These are phyloP conservation scores for Connochaetes taurinus DNA, from an alignment of 2,113 vertebrate species.

Conservation along the genomic window DNA sequence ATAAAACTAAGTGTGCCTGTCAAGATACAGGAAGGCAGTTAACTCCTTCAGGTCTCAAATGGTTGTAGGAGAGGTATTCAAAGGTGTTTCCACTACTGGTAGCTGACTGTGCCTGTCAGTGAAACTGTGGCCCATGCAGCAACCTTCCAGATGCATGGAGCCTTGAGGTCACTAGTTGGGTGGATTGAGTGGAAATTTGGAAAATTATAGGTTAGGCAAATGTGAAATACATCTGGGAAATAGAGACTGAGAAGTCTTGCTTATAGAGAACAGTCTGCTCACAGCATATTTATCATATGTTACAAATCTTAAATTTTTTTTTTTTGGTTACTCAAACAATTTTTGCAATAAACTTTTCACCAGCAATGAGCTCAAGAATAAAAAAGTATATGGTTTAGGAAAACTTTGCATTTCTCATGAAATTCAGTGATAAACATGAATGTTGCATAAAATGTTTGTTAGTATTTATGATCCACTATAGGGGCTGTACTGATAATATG, in stretches of 20 bases:
- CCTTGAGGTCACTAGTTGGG: background rate
- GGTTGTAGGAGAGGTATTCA: background rate
- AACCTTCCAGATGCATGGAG: background rate
- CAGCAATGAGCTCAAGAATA: background rate
- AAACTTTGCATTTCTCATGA: constrained; percentile 27
- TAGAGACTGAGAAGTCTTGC: background rate
- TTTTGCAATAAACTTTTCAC: background rate
- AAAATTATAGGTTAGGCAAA: background rate
- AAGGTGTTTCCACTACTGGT: background rate
- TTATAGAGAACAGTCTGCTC: background rate
- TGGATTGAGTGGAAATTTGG: background rate
- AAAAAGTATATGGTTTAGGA: background rate
- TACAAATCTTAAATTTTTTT: background rate
- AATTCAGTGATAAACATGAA: background rate
- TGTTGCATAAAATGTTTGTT: background rate
- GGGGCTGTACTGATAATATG: background rate
- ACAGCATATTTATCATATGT: background rate
- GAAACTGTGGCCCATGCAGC: background rate
- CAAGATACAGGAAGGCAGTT: background rate
- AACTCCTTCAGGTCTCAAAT: background rate
- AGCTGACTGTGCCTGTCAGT: background rate
- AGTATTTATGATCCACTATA: background rate
- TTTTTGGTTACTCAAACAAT: background rate
- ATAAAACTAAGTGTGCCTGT: background rate
- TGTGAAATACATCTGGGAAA: background rate